A percentile compares a stretch with the other conserved stretches of the same genome.
Conservation (phyloP, 1,140 invertebrate genomes). For the Aphidius gifuensis region DNA sequence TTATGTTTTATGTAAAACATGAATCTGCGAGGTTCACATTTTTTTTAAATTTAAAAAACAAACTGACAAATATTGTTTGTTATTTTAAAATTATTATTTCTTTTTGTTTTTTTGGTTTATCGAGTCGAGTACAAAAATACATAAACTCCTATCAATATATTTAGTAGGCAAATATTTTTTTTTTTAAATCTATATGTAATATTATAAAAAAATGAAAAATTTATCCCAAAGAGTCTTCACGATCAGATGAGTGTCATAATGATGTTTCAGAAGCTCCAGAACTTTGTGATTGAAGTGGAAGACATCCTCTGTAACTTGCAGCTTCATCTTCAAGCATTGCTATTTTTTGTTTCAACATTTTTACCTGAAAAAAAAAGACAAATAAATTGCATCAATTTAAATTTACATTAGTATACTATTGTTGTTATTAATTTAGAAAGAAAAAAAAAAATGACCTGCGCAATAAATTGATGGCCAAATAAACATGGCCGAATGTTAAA, state of each 20-base stretch:
- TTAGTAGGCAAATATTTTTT: conserved; percentile 26
- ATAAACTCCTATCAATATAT: conserved; percentile 30
- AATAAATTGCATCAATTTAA: too few species aligned
- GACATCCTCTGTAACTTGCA: conserved; percentile 35
- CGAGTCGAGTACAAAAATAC: conserved; percentile 44
- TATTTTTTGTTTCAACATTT: conserved; percentile 42
- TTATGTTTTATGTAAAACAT: too few species aligned
- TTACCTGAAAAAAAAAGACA: conserved; percentile 33
- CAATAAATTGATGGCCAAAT: too few species aligned
- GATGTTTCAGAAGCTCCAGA: conserved; percentile 46
- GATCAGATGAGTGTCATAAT: conserved; percentile 43
- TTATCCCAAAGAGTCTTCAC: conserved; percentile 12
- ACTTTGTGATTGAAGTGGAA: conserved; percentile 45
- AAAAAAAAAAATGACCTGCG: too few species aligned
- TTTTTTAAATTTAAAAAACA: too few species aligned
- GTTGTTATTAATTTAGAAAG: too few species aligned
- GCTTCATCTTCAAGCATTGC: conserved; percentile 40
- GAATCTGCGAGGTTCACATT: too few species aligned
- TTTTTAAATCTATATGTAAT: conserved; percentile 14
- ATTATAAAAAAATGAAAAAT: background rate
- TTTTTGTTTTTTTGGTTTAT: conserved; percentile 27
- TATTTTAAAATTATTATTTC: conserved; percentile 10
- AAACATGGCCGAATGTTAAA: too few species aligned
- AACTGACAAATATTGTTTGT: too few species aligned
- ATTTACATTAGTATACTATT: too few species aligned